These are phyloP conservation scores for Chymomyza costata DNA, from an alignment of 1,140 invertebrate genomes.

Conservation along the genomic window DNA sequence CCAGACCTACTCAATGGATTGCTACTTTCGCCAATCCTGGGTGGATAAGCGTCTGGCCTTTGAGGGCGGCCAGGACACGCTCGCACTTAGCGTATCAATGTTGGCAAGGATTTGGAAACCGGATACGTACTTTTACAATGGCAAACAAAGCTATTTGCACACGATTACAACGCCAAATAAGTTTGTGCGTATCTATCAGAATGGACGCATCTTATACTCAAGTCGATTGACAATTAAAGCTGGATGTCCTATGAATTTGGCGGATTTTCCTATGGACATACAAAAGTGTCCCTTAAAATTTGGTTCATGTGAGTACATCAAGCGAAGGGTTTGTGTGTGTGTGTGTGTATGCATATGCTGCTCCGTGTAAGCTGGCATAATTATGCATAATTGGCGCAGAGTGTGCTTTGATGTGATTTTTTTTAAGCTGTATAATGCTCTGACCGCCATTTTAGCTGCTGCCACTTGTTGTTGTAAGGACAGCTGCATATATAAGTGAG, in stretches of 20 bases:
- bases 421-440: constrained; percentile 9
- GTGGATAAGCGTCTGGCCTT: constrained; percentile 84
- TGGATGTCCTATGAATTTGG: constrained; percentile 93
- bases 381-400: constrained; percentile 60
- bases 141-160: constrained; percentile 88
- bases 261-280: constrained; percentile 94
- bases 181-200: constrained; percentile 87
- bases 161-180: constrained; percentile 94
- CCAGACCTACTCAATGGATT: constrained; percentile 93
- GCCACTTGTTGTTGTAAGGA: constrained; percentile 46
- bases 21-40: constrained; percentile 90
- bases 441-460: too few relatives aligned
- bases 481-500: neutral
- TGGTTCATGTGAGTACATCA: constrained; percentile 87
- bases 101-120: constrained; percentile 90
- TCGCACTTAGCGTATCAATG: constrained; percentile 86
- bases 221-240: constrained; percentile 91
- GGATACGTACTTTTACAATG: constrained; percentile 93
- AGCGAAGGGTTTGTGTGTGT: neutral
- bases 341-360: neutral
- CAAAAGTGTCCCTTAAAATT: constrained; percentile 90
- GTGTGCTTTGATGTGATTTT: constrained; percentile 57
- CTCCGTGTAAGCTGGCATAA: constrained; percentile 41
- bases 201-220: constrained; percentile 91
- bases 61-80: constrained; percentile 79